A percentile compares a stretch with the other conserved stretches of the same genome.
phyloP scores from a whole-genome alignment of 37 sponge, comb jelly and placozoan genomes.

The Tethya wilhelma region DNA sequence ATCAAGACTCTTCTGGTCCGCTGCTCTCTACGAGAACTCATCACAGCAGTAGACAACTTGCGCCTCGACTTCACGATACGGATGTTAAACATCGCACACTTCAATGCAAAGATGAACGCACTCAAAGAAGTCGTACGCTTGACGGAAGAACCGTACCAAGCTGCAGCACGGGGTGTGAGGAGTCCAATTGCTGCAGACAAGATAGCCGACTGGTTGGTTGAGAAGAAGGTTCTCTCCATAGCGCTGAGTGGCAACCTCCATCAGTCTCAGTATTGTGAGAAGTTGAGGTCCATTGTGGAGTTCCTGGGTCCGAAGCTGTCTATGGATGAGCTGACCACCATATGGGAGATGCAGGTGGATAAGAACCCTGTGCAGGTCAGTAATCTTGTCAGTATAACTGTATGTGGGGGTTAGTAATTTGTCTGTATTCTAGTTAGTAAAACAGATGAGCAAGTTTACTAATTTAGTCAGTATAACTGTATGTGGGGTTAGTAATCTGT shows the following conservation, averaged over 20 bases:
- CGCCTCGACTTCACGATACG: constrained; percentile 75
- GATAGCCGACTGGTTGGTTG: constrained; percentile 78
- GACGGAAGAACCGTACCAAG: constrained; percentile 70
- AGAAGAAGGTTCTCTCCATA: constrained; percentile 86
- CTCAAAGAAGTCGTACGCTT: constrained; percentile 89
- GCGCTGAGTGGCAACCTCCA: constrained; percentile 98
- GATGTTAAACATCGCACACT: constrained; percentile 94
- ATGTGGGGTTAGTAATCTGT: background rate
- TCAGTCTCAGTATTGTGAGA: constrained; percentile 94
- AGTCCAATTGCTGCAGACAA: constrained; percentile 70
- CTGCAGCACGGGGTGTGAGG: constrained; percentile 57
- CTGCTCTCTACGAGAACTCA: constrained; percentile 48
- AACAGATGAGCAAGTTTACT: background rate
- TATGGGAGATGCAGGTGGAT: constrained; percentile 93
- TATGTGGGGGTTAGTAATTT: background rate
- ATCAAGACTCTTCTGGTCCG: constrained; percentile 71
- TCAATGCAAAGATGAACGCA: constrained; percentile 98
- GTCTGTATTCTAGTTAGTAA: background rate
- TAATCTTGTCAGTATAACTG: background rate
- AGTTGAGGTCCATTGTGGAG: constrained; percentile 90
- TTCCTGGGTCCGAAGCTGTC: constrained; percentile 85
- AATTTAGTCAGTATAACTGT: background rate
- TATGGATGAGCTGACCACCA: constrained; percentile 73
- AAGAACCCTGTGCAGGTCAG: constrained; percentile 74
- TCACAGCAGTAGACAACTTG: constrained; percentile 65